Evolutionary conservation across 2,888 invertebrate genomes (phyloP).

Genomic region (Synanthedon tipuliformis): DNA sequence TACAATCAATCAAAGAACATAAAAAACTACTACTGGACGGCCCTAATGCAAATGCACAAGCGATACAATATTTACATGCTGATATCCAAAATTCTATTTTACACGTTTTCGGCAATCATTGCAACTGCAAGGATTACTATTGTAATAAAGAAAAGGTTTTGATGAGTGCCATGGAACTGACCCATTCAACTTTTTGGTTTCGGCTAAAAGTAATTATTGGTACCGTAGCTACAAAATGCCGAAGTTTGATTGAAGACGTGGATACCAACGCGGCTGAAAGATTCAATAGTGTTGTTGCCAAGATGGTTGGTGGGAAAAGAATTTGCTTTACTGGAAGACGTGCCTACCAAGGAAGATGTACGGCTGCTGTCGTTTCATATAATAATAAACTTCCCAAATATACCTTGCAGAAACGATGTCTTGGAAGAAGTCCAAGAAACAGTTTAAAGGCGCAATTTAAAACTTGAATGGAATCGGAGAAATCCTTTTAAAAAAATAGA

Average conservation of each 20-base stretch:
- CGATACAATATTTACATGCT: no score
- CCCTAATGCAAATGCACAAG: no score
- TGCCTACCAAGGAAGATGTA: slow-evolving; percentile 3
- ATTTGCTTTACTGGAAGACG: slow-evolving; percentile 3
- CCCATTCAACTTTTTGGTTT: no score
- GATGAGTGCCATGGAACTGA: no score
- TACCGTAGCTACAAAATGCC: slow-evolving; percentile 2
- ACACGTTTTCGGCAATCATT: no score
- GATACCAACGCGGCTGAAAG: slow-evolving; percentile 7
- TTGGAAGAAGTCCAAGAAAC: neutral
- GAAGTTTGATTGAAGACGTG: slow-evolving; percentile 5
- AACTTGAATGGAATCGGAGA: no score
- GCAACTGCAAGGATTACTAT: no score
- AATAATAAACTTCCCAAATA: slow-evolving; percentile 4
- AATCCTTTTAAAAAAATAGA: neutral
- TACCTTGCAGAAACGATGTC: slow-evolving; percentile 1
- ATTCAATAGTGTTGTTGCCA: slow-evolving; percentile 7
- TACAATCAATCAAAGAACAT: no score
- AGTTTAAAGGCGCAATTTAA: neutral
- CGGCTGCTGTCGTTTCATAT: slow-evolving; percentile 5
- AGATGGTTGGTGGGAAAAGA: slow-evolving; percentile 1
- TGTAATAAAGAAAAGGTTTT: no score
- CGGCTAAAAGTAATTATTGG: no score
- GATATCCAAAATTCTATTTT: no score
- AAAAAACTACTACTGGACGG: no score